Conservation (phyloP, 2,888 invertebrate genomes). For the Masnerella sp. region DNA sequence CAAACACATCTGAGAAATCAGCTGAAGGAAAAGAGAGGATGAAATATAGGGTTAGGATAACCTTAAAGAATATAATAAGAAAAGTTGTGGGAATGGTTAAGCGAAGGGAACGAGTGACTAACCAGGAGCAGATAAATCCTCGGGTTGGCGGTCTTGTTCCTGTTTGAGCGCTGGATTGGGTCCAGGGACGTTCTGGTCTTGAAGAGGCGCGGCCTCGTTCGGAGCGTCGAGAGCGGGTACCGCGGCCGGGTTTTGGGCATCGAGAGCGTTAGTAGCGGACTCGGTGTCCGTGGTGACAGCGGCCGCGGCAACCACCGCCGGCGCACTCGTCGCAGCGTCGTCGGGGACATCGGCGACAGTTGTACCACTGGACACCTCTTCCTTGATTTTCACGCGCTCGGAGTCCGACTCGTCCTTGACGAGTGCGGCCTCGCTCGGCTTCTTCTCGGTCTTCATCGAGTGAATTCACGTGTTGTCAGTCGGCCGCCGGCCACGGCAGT, state of each 20-base stretch:
- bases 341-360: constrained; percentile 72
- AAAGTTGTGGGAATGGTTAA: no score
- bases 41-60: no score
- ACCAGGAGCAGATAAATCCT: constrained; percentile 16
- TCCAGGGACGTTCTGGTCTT: constrained; percentile 36
- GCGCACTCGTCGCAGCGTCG: constrained; percentile 65
- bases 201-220: constrained; percentile 16
- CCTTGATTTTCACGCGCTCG: constrained; percentile 75
- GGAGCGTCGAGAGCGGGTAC: constrained; percentile 29
- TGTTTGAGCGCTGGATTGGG: constrained; percentile 23
- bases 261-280: constrained; percentile 23
- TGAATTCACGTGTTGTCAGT: no score
- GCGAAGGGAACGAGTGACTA: no score
- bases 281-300: no score
- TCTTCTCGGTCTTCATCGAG: constrained; percentile 78
- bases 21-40: no score
- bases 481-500: constrained; percentile 47
- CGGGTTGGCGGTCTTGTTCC: constrained; percentile 25
- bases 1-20: no score
- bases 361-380: constrained; percentile 68
- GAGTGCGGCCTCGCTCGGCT: constrained; percentile 73
- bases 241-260: no score
- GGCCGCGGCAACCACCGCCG: constrained; percentile 69
- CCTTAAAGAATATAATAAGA: no score
- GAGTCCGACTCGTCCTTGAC: constrained; percentile 76